phyloP scores from a whole-genome alignment of 2,888 invertebrate genomes.

The Orthosia cruda region DNA sequence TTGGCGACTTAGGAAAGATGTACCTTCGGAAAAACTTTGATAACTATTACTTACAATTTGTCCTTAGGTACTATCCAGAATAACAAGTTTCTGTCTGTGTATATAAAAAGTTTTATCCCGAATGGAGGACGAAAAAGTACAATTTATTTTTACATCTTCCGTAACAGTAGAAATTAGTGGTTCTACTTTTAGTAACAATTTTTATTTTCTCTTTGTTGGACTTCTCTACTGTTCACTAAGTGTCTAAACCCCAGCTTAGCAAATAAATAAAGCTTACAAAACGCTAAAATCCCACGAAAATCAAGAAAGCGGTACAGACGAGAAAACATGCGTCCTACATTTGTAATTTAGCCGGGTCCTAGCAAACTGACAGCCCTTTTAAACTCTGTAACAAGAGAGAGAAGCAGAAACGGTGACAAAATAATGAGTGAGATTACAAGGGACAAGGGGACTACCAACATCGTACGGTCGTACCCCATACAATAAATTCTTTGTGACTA shows the following conservation, averaged over 20 bases:
- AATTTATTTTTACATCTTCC: conserved; percentile 8
- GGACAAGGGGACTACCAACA: background rate
- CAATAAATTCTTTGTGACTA: background rate
- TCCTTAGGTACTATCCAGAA: background rate
- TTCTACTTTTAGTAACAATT: background rate
- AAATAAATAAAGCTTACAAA: background rate
- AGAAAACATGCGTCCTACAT: background rate
- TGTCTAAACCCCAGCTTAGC: background rate
- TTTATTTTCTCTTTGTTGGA: background rate
- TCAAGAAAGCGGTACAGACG: background rate
- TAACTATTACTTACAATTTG: conserved; percentile 39
- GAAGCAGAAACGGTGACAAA: conserved; percentile 16
- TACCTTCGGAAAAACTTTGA: background rate
- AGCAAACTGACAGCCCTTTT: conserved; percentile 37
- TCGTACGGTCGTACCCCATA: background rate
- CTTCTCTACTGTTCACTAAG: background rate
- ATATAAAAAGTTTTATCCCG: background rate
- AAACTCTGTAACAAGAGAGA: conserved; percentile 37
- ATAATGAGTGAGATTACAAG: background rate
- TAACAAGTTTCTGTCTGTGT: background rate
- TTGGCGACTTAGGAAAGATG: background rate
- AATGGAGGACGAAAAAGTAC: background rate
- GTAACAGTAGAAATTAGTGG: background rate
- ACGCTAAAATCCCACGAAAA: background rate
- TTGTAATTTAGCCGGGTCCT: conserved; percentile 33